Conservation (phyloP, 2,113 vertebrate genomes). For the Asarcornis scutulata region DNA sequence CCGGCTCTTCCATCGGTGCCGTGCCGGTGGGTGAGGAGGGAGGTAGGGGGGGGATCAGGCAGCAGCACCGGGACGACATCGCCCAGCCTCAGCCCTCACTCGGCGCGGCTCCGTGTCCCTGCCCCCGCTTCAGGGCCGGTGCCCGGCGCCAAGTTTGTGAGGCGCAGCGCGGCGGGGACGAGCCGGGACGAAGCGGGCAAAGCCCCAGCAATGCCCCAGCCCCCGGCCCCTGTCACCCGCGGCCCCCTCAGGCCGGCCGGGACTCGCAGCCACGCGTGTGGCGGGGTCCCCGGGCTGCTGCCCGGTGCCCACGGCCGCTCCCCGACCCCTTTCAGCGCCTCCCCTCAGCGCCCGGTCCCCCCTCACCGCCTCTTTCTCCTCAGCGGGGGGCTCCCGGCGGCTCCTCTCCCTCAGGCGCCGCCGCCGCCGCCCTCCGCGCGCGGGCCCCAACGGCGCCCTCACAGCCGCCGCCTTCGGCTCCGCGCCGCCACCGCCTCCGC, state of each 20-base stretch:
- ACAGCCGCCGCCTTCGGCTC: no score
- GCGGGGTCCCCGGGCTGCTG: background rate
- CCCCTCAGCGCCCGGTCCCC: background rate
- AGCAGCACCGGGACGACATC: background rate
- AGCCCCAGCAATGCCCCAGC: background rate
- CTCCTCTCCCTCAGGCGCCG: background rate
- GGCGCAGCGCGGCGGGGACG: background rate
- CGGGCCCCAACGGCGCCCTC: background rate
- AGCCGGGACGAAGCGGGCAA: background rate
- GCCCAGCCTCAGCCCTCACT: background rate
- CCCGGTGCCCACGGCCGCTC: background rate
- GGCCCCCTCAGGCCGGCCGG: background rate
- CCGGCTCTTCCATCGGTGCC: background rate
- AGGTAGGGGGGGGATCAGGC: background rate
- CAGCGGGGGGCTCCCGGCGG: no score
- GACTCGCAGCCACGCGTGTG: background rate
- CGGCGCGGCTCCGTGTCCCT: background rate
- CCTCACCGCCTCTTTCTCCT: background rate
- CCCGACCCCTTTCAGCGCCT: background rate
- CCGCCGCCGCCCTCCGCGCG: background rate
- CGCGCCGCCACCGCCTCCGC: background rate
- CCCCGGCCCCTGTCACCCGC: background rate
- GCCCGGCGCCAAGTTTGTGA: background rate
- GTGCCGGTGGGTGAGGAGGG: rapidly evolving
- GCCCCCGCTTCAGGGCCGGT: background rate